These are phyloP conservation scores for Nothobranchius furzeri DNA, from an alignment of 2,113 vertebrate species.

Conservation along the genomic window DNA sequence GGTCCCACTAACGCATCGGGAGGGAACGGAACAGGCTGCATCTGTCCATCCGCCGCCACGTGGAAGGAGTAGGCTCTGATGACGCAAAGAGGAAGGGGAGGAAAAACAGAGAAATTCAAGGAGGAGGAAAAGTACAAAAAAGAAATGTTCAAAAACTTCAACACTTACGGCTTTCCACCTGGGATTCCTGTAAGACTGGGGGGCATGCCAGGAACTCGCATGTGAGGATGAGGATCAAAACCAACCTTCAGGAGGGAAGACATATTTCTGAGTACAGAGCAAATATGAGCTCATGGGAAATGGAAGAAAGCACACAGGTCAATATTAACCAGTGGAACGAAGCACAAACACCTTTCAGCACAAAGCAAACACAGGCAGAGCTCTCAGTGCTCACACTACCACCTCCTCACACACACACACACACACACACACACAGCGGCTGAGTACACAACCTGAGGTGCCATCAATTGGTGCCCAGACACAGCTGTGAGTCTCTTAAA, in stretches of 20 bases:
- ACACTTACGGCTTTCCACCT: slow-evolving; percentile 94
- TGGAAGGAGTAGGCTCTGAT: slow-evolving; percentile 94
- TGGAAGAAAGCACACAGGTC: slow-evolving; percentile 41
- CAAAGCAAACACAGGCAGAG: slow-evolving; percentile 53
- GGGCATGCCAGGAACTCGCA: slow-evolving; percentile 90
- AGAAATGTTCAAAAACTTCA: no score
- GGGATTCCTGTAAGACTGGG: slow-evolving; percentile 91
- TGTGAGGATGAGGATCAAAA: slow-evolving; percentile 93
- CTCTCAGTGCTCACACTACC: slow-evolving; percentile 24
- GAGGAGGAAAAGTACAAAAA: not conserved
- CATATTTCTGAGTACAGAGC: slow-evolving; percentile 34
- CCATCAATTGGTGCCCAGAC: slow-evolving; percentile 62
- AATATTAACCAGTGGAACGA: slow-evolving; percentile 44
- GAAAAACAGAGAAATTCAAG: not conserved
- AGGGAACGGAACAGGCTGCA: slow-evolving; percentile 96
- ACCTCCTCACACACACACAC: slow-evolving; percentile 1
- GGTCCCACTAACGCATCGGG: slow-evolving; percentile 93
- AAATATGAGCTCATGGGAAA: slow-evolving; percentile 35
- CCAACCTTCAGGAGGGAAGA: slow-evolving; percentile 82
- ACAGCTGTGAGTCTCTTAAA: slow-evolving; percentile 56
- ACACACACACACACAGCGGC: slow-evolving; percentile 28
- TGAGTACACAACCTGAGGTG: slow-evolving; percentile 52
- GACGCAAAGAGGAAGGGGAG: not conserved
- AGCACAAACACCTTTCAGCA: slow-evolving; percentile 51
- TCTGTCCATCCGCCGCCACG: slow-evolving; percentile 93